Evolutionary conservation across 2,113 vertebrate genomes (phyloP), one percentile per base, ranked within the genome.

Genomic region (Psittacara wagleri): DNA sequence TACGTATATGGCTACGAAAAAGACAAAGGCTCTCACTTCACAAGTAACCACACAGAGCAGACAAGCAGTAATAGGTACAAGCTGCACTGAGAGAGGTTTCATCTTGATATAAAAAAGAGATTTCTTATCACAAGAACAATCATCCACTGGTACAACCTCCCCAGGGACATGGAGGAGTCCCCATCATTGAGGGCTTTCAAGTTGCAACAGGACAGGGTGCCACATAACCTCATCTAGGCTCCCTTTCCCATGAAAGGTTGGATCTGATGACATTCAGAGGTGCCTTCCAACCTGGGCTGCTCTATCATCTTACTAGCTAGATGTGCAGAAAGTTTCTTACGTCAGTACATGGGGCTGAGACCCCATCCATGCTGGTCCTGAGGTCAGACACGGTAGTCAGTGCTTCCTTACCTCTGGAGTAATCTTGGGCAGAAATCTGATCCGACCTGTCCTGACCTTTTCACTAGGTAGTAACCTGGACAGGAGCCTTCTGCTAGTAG

Each of bases 131-230:
- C 3, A 39, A 79, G 43, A 67, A 61, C 22, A 51, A 72, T 64
- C 25, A 31, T 3, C 19, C 25, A 12, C n/a, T 43, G 25, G 52
- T 85, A 88, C 51, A 49, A 16, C 4, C 4, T 76, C 23, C 35
- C 17, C 33, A 51, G 35, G 1, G 41, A 61, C 3, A 2, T 11
- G 4, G 19, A 33, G 37, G 41, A 75, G n/a, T 75, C 17, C 4
- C 33, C 43, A 29, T 25, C 43, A 15, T 13, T 10, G 25, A 5
- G 31, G 11, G 12, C 23, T 55, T 86, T 90, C 48, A 64, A 85
- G 39, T 43, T 68, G 43, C 0, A 0, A 23, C 41, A 20, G 31
- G 10, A 31, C 25, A 48, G 13, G 7, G 15, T 33, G 57, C 39
- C 41, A 35, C 41, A 33, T 8, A 79, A 29, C 15, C 43, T 55